phyloP scores from a whole-genome alignment of 1,140 invertebrate species.

The Nebria ingens region DNA sequence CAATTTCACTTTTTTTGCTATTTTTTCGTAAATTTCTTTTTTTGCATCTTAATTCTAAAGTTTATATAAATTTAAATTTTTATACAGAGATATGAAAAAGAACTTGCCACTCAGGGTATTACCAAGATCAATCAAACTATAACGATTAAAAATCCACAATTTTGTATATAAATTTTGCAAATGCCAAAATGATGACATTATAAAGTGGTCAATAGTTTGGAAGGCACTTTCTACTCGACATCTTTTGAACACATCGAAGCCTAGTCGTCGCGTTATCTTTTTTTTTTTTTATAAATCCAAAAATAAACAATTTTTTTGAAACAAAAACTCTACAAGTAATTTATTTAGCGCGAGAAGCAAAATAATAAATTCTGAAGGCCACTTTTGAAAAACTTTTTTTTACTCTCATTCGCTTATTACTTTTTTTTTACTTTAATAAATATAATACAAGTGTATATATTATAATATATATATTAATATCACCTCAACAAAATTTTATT shows the following conservation, averaged over 20 bases:
- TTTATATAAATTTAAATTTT: slow-evolving; percentile 13
- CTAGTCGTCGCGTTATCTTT: slow-evolving; percentile 23
- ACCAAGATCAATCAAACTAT: slow-evolving; percentile 24
- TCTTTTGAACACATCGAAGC: slow-evolving; percentile 36
- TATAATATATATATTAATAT: slow-evolving; percentile 12
- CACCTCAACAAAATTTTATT: slow-evolving; percentile 15
- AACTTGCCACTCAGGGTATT: slow-evolving; percentile 34
- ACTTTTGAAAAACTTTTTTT: slow-evolving; percentile 16
- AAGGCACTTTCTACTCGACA: slow-evolving; percentile 36
- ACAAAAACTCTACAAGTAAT: neutral
- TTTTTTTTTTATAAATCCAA: neutral
- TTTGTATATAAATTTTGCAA: slow-evolving; percentile 31
- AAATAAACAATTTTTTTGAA: neutral
- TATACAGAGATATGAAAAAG: slow-evolving; percentile 33
- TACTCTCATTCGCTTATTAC: neutral
- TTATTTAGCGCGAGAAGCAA: slow-evolving; percentile 11
- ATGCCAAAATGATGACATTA: slow-evolving; percentile 30
- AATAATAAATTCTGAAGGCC: slow-evolving; percentile 20
- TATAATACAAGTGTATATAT: neutral
- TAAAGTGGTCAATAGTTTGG: slow-evolving; percentile 33
- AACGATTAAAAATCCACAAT: slow-evolving; percentile 30
- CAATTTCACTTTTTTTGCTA: slow-evolving; percentile 2
- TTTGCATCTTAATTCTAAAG: slow-evolving; percentile 3
- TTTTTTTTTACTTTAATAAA: neutral
- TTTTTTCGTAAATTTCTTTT: neutral